Evolutionary conservation across 2,888 invertebrate species (phyloP).

Genomic region (Tinea trinotella): DNA sequence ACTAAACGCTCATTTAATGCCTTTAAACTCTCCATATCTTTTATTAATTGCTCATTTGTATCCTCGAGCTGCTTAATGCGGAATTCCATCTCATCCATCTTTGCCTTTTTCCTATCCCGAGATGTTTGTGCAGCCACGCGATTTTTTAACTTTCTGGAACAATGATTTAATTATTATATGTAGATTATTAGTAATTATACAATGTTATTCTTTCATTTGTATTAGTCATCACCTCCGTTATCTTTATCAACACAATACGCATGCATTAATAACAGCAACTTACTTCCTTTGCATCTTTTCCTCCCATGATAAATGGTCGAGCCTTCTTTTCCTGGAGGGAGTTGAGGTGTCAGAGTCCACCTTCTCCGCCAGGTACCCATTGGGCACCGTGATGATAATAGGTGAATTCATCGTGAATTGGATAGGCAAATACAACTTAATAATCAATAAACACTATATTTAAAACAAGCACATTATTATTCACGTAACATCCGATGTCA

Average conservation of each 20-base stretch:
- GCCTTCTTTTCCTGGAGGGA: conserved; percentile 76
- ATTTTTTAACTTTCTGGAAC: conserved; percentile 90
- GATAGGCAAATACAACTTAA: not conserved
- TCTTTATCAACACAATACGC: not conserved
- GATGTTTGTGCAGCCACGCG: conserved; percentile 98
- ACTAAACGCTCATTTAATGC: conserved; percentile 78
- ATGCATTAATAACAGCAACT: conserved; percentile 35
- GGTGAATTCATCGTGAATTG: conserved; percentile 52
- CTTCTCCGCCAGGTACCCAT: conserved; percentile 53
- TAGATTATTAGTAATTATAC: not conserved
- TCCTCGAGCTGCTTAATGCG: conserved; percentile 76
- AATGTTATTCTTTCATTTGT: not conserved
- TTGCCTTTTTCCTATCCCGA: conserved; percentile 94
- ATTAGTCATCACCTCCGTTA: not conserved
- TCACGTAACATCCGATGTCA: not conserved
- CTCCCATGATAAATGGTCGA: conserved; percentile 89
- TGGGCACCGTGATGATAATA: conserved; percentile 66
- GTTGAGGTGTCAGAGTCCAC: conserved; percentile 40
- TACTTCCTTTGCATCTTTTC: conserved; percentile 91
- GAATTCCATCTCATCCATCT: conserved; percentile 90
- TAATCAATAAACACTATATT: not conserved
- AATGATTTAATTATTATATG: not conserved
- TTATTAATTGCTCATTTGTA: conserved; percentile 74
- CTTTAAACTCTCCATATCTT: conserved; percentile 77
- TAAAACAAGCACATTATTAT: conserved; percentile 1